These are phyloP conservation scores for Indicator maculatus DNA, from an alignment of 2,113 vertebrate species.

Conservation along the genomic window DNA sequence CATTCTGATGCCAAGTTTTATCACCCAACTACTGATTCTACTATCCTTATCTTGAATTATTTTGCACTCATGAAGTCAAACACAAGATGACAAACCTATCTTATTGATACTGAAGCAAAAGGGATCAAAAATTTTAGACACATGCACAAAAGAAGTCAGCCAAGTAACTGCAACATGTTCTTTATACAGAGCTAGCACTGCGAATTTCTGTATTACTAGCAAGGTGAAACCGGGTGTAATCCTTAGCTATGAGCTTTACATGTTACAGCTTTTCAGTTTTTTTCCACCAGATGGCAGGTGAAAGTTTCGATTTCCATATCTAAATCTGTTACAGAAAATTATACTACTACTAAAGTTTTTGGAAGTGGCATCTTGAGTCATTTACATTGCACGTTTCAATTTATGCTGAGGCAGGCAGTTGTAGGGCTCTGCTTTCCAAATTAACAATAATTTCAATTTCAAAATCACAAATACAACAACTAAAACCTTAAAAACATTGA, in stretches of 20 bases:
- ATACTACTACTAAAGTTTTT: background rate
- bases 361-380: background rate
- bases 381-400: background rate
- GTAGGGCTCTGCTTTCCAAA: background rate
- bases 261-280: background rate
- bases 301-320: conserved; percentile 18
- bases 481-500: background rate
- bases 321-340: background rate
- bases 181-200: background rate
- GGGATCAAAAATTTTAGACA: background rate
- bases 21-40: background rate
- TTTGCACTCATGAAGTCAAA: background rate
- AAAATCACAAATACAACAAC: background rate
- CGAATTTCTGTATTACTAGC: background rate
- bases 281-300: conserved; percentile 65
- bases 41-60: background rate
- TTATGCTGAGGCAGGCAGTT: background rate
- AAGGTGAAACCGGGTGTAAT: background rate
- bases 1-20: background rate
- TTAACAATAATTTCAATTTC: background rate
- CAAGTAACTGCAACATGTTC: fast-evolving
- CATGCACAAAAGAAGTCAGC: background rate
- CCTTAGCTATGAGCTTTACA: background rate
- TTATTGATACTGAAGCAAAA: background rate
- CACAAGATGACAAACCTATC: background rate